A percentile compares a stretch with the other conserved stretches of the same genome.
Evolutionary conservation across 2,113 vertebrate species (phyloP).

Genomic region (Emydocephalus ijimae): DNA sequence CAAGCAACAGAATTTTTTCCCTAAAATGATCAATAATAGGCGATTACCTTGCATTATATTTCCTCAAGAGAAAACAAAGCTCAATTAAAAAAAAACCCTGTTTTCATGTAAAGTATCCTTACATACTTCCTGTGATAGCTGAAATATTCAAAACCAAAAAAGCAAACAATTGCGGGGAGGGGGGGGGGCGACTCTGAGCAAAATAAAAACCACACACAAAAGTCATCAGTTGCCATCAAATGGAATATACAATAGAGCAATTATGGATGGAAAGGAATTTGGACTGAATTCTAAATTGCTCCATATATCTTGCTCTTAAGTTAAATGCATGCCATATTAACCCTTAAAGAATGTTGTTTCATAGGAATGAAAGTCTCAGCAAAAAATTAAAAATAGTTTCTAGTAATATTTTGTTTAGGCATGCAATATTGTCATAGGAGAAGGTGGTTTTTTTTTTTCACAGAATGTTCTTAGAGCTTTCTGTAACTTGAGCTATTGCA

Average conservation of each 20-base stretch:
- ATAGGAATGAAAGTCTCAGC: slow-evolving; percentile 4
- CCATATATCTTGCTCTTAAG: not conserved
- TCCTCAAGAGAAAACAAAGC: not conserved
- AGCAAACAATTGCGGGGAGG: not conserved
- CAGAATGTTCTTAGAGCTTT: slow-evolving; percentile 7
- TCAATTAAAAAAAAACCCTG: not conserved
- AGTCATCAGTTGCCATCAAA: not conserved
- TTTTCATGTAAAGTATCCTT: not conserved
- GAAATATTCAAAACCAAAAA: not conserved
- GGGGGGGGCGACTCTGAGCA: not conserved
- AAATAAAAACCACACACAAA: slow-evolving; percentile 1
- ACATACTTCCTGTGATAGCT: rapidly evolving
- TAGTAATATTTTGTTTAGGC: slow-evolving; percentile 31
- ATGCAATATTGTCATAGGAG: slow-evolving; percentile 36
- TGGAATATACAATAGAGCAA: not conserved
- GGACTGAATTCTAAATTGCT: not conserved
- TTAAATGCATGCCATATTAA: slow-evolving; percentile 12
- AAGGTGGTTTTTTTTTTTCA: slow-evolving; percentile 31
- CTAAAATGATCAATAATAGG: not conserved
- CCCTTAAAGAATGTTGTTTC: not conserved
- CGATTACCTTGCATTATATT: rapidly evolving
- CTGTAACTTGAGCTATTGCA: slow-evolving; percentile 32
- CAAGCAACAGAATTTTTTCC: not conserved
- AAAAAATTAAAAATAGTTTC: slow-evolving; percentile 34
- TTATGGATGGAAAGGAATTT: not conserved